Evolutionary conservation across 2,888 invertebrate species (phyloP), one percentile per base, ranked within the genome.

Genomic region (Amphipyra tragopoginis): DNA sequence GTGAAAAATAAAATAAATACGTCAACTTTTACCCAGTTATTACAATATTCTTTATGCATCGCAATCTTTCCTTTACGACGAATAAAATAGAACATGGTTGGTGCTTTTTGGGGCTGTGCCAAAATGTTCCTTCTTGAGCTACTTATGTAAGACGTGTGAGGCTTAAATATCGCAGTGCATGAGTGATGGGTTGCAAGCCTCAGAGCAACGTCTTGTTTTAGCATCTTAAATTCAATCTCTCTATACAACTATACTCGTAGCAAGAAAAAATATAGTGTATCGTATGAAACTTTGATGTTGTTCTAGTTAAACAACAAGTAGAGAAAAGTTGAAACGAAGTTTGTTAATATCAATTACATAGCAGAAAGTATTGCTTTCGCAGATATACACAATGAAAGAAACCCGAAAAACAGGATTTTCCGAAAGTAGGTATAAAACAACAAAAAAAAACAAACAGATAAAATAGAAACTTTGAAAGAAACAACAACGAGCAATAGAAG

Each of bases 71-170:
- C 49, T 49, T 55, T 44, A 10, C 13, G 33, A 11, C 26, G 21
- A 52, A 74, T 47, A 44, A 53, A 56, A 69, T 62, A 61, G 29
- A 49, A 36, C 40, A 48, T 34, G 38, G 21, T 63, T 50, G 44
- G 45, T 51, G 70, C 56, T 34, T 69, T 62, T 69, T 77, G 75
- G 66, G n/a, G 21, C 9, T 44, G n/a, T 38, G 75, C 75, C 75
- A 75, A 75, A 63, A 58, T 48, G 45, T 42, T 33, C 65, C 54
- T 48, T 56, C 40, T 39, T 42, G n/a, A 64, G 65, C 60, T 68
- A 62, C 70, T 67, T 67, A 54, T 6, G 48, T 40, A 58, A 47
- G 51, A 58, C 71, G 64, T 64, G 47, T 55, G 42, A 52, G 48
- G 75, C 70, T 71, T 63, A 58, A 49, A 55, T 63, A 62, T 47